phyloP scores from a whole-genome alignment of 2,888 invertebrate species.

The Parasteatoda lunata region DNA sequence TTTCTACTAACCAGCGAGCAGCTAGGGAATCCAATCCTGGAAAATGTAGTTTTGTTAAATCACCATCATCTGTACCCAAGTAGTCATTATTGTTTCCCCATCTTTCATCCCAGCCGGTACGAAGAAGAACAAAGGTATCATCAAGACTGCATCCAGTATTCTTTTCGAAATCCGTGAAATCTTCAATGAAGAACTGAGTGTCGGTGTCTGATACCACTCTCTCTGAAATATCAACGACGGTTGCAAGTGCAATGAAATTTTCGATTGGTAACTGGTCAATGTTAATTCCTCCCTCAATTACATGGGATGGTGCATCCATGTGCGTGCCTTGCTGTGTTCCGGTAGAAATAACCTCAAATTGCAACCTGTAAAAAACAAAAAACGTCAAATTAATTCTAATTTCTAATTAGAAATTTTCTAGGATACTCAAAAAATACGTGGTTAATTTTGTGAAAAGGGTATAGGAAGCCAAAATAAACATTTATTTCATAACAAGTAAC shows the following conservation, averaged over 20 bases:
- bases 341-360: slow-evolving; percentile 3
- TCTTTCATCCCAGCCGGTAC: slow-evolving; percentile 74
- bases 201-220: slow-evolving; percentile 29
- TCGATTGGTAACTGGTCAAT: slow-evolving; percentile 14
- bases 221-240: slow-evolving; percentile 12
- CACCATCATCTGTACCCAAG: slow-evolving; percentile 64
- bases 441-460: no score
- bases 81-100: slow-evolving; percentile 70
- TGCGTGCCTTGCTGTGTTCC: slow-evolving; percentile 25
- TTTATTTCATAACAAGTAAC: no score
- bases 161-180: slow-evolving; percentile 74
- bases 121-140: slow-evolving; percentile 75
- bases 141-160: slow-evolving; percentile 74
- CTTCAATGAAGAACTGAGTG: slow-evolving; percentile 45
- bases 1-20: slow-evolving; percentile 79
- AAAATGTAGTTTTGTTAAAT: slow-evolving; percentile 69
- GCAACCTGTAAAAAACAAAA: neutral
- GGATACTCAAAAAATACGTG: no score
- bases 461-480: no score
- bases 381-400: no score
- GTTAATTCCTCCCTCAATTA: neutral
- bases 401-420: no score
- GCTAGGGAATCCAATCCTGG: slow-evolving; percentile 79
- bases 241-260: slow-evolving; percentile 12
- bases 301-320: slow-evolving; percentile 30